phyloP scores from a whole-genome alignment of 2,888 invertebrate genomes.

The Ephialtes manifestator region DNA sequence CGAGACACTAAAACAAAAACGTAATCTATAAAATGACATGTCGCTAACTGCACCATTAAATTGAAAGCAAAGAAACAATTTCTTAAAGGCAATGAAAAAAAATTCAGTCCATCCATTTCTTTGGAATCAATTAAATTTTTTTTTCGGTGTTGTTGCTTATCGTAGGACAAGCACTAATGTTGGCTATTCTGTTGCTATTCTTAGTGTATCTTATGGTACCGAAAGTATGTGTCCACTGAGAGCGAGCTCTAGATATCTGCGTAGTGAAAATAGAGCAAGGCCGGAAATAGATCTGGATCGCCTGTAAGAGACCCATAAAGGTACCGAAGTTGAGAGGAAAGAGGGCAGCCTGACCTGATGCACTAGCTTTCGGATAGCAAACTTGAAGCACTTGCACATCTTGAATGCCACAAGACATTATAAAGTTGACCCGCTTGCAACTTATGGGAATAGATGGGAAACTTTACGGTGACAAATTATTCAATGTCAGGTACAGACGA shows the following conservation, averaged over 20 bases:
- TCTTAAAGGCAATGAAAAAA: too few species aligned
- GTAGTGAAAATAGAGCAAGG: conserved; percentile 73
- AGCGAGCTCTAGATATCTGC: conserved; percentile 74
- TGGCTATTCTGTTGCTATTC: conserved; percentile 57
- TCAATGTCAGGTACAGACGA: background rate
- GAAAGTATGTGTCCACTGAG: conserved; percentile 51
- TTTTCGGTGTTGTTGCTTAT: background rate
- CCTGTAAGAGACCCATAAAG: conserved; percentile 70
- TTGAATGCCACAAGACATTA: conserved; percentile 1
- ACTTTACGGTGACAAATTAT: background rate
- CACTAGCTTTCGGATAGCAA: conserved; percentile 15
- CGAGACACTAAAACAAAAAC: too few species aligned
- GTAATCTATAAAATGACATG: too few species aligned
- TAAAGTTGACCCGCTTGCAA: background rate
- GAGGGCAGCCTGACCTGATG: conserved; percentile 15
- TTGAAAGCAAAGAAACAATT: too few species aligned
- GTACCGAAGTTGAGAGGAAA: conserved; percentile 22
- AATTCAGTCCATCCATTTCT: too few species aligned
- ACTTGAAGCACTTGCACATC: conserved; percentile 22
- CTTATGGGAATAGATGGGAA: background rate
- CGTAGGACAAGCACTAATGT: background rate
- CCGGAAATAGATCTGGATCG: conserved; percentile 73
- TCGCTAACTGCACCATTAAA: too few species aligned
- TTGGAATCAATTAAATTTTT: too few species aligned
- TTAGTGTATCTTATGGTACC: conserved; percentile 58